Conservation (phyloP, 2,113 vertebrate genomes). For the Andinoacara biseriatus region DNA sequence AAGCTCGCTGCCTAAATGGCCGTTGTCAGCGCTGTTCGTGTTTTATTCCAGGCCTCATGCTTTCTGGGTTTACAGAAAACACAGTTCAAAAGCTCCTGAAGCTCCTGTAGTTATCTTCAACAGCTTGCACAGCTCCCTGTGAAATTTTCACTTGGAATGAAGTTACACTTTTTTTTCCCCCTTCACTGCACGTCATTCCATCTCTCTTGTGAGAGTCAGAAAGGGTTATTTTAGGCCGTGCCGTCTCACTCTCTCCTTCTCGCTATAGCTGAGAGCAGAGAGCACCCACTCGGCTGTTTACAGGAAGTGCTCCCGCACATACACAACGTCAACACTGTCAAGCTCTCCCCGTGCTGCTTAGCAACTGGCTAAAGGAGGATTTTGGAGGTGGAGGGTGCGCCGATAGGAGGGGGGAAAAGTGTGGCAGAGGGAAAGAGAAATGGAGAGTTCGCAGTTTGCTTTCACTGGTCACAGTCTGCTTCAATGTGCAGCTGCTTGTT, state of each 20-base stretch:
- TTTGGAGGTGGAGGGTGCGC: slow-evolving; percentile 13
- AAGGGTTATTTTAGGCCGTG: slow-evolving; percentile 74
- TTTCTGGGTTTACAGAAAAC: slow-evolving; percentile 28
- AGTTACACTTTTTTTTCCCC: slow-evolving; percentile 33
- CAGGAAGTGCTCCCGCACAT: slow-evolving; percentile 65
- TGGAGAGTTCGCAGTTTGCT: slow-evolving; percentile 7
- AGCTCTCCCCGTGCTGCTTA: slow-evolving; percentile 71
- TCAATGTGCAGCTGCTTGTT: slow-evolving; percentile 26
- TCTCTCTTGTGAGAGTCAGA: slow-evolving; percentile 57
- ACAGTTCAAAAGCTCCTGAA: slow-evolving; percentile 32
- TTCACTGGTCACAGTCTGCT: slow-evolving; percentile 6
- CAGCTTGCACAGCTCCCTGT: slow-evolving; percentile 15
- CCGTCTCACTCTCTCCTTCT: slow-evolving; percentile 47
- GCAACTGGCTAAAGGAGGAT: slow-evolving; percentile 63
- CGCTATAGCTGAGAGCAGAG: slow-evolving; percentile 55
- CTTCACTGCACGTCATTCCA: slow-evolving; percentile 41
- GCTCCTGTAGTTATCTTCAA: slow-evolving; percentile 21
- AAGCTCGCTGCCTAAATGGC: slow-evolving; percentile 26
- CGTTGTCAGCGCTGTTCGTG: slow-evolving; percentile 23
- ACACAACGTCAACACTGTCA: slow-evolving; percentile 58
- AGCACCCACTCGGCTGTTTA: slow-evolving; percentile 68
- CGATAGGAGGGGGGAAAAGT: neutral
- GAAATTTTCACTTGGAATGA: slow-evolving; percentile 37
- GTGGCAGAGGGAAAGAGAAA: neutral
- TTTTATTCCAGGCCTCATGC: slow-evolving; percentile 27